phyloP scores from a whole-genome alignment of 2,888 invertebrate genomes.

The Eupeodes latifasciatus region DNA sequence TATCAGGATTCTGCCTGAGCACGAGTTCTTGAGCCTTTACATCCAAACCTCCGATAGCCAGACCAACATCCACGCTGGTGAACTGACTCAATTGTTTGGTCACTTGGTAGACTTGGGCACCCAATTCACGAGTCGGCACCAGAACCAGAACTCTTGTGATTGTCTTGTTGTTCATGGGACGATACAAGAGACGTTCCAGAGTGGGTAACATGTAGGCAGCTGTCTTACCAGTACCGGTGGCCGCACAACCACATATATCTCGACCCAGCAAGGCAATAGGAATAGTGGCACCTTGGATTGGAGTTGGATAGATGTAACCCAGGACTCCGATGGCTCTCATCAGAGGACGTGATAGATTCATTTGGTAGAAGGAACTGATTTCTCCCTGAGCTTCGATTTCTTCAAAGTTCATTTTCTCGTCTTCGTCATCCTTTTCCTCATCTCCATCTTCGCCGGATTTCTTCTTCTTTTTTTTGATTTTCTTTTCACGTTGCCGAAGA shows the following conservation, averaged over 20 bases:
- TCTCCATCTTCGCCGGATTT: slow-evolving; percentile 83
- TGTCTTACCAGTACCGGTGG: slow-evolving; percentile 99
- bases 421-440: slow-evolving; percentile 85
- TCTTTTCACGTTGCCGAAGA: slow-evolving; percentile 88
- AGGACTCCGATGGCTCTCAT: slow-evolving; percentile 95
- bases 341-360: slow-evolving; percentile 97
- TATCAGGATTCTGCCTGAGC: slow-evolving; percentile 95
- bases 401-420: slow-evolving; percentile 86
- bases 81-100: slow-evolving; percentile 95
- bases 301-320: slow-evolving; percentile 97
- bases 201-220: slow-evolving; percentile 99
- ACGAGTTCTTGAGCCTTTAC: slow-evolving; percentile 92
- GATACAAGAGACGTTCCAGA: slow-evolving; percentile 95
- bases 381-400: slow-evolving; percentile 88
- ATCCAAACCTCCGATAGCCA: slow-evolving; percentile 95
- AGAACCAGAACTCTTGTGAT: slow-evolving; percentile 94
- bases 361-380: slow-evolving; percentile 92
- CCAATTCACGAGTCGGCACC: slow-evolving; percentile 98
- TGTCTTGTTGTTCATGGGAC: slow-evolving; percentile 89
- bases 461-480: slow-evolving; percentile 85
- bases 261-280: slow-evolving; percentile 96
- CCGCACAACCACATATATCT: slow-evolving; percentile 99
- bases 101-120: slow-evolving; percentile 98
- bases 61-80: slow-evolving; percentile 91
- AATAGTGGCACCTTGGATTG: slow-evolving; percentile 97